Evolutionary conservation across 2,797 vertebrate species (phyloP).

Genomic region (Clarias platycephalus): DNA sequence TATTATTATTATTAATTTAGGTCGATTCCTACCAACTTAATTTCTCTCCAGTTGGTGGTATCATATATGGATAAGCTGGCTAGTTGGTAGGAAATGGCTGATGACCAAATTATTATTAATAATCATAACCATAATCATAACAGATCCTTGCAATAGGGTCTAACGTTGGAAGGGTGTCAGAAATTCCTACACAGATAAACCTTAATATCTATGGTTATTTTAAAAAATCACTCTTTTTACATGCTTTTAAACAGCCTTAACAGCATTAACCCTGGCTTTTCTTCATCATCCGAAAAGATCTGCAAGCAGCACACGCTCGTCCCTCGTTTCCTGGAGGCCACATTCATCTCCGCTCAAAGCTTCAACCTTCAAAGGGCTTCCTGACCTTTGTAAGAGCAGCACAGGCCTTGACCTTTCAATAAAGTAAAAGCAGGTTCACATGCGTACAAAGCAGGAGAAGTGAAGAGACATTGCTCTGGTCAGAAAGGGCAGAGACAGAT

Average conservation of each 20-base stretch:
- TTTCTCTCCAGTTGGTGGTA: not conserved
- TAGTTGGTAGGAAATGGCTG: not conserved
- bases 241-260: not conserved
- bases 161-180: not conserved
- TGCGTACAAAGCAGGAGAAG: slow-evolving; percentile 6
- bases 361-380: slow-evolving; percentile 44
- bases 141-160: not conserved
- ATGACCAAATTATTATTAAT: not conserved
- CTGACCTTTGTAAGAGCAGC: slow-evolving; percentile 43
- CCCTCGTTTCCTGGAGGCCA: slow-evolving; percentile 15
- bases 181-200: not conserved
- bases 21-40: too few relatives aligned
- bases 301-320: not conserved
- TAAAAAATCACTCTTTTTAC: not conserved
- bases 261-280: not conserved
- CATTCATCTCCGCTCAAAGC: slow-evolving; percentile 47
- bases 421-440: slow-evolving; percentile 36
- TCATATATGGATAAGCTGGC: not conserved
- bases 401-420: slow-evolving; percentile 48
- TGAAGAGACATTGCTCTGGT: not conserved
- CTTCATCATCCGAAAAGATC: not conserved
- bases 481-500: slow-evolving; percentile 42
- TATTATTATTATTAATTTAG: too few relatives aligned
- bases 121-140: too few relatives aligned
- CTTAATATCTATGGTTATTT: not conserved